Base-by-base conservation (phyloP, 2,113 vertebrate species). In the Lampris incognitus region DNA sequence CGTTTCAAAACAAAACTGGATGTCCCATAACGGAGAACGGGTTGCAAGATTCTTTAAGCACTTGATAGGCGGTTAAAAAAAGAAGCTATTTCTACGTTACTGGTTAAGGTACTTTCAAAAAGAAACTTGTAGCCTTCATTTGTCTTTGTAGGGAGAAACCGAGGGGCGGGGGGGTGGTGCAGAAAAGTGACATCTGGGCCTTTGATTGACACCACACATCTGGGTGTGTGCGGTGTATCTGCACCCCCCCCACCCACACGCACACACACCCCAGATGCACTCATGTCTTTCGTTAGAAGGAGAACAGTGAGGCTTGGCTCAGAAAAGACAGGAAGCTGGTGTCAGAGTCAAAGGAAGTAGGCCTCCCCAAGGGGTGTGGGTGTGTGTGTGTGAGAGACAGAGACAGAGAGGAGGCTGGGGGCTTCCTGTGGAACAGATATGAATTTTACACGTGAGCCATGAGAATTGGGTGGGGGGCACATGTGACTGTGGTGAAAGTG, bases 301-400 rank as follows among this genome's bases (percentile, higher is more conserved):
- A 83, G 83, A 90, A 89, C 70, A 72, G 54, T 64, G 66, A 62
- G 48, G 66, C 3, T 13, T 69, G 78, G 40, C 63, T 74, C 13
- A 9, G 63, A 69, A 79, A 63, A 81, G 79, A 90, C 79, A 90
- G 92, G 92, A 95, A 94, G 83, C 81, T 75, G 65, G 81, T 79
- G 87, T 93, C 90, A 92, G 71, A 78, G 69, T 72, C 67, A 85
- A 90, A 94, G 93, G 93, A 94, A 94, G 86, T 75, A 81, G 85
- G 86, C 91, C 89, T 90, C 91, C 87, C 82, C 69, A 65, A 64
- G 9, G 78, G 69, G 57, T 38, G 41, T 40, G 54, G 46, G 54
- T 36, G 61, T 42, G 52, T 46, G 58, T 42, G 72, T 77, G 84
- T 39, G 7, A 49, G 78, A 40, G 49, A 64, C 41, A 61, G 71